These are phyloP conservation scores for Tetrax tetrax DNA, from an alignment of 2,113 vertebrate species.

Conservation along the genomic window DNA sequence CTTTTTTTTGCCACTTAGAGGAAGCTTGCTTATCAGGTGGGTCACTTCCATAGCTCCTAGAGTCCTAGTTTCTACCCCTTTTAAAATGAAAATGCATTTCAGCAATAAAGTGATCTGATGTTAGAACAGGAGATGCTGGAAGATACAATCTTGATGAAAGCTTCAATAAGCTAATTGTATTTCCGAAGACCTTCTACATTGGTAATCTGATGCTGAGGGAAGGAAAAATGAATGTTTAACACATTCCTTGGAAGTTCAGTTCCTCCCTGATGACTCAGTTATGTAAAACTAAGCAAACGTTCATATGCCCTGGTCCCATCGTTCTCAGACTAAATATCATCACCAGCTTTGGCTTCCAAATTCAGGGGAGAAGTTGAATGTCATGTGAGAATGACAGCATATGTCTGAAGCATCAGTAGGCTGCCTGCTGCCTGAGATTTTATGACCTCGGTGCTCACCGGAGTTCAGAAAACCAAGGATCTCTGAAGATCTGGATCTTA, in stretches of 20 bases:
- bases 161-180: slow-evolving; percentile 34
- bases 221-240: background rate
- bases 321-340: background rate
- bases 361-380: background rate
- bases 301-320: background rate
- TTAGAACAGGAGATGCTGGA: slow-evolving; percentile 40
- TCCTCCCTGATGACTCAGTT: background rate
- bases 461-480: background rate
- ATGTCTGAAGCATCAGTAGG: background rate
- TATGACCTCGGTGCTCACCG: background rate
- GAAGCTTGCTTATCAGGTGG: slow-evolving; percentile 26
- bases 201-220: background rate
- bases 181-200: background rate
- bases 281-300: background rate
- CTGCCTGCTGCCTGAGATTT: background rate
- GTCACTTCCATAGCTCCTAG: slow-evolving; percentile 38
- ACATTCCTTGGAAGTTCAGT: background rate
- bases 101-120: slow-evolving; percentile 52
- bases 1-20: slow-evolving; percentile 20
- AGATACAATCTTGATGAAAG: slow-evolving; percentile 57
- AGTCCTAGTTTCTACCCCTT: slow-evolving; percentile 33
- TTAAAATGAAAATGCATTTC: slow-evolving; percentile 67
- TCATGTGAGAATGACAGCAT: background rate
- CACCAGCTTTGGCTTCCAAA: background rate
- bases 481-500: background rate